phyloP scores from a whole-genome alignment of 2,888 invertebrate genomes.

The Gortyna flavago region DNA sequence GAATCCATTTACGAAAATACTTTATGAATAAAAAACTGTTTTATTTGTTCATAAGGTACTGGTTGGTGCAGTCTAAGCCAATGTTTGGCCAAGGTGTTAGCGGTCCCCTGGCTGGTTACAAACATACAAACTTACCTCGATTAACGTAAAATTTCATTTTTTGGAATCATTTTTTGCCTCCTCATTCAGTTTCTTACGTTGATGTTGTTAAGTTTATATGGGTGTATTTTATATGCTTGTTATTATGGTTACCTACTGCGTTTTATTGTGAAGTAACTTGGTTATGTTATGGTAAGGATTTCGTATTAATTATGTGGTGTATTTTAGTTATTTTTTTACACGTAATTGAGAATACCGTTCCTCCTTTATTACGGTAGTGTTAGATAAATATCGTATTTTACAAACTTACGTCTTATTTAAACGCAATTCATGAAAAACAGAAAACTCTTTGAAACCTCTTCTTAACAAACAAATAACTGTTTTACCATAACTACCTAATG shows the following conservation, averaged over 20 bases:
- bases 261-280: conserved; percentile 28
- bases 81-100: conserved; percentile 85
- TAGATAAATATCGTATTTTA: conserved; percentile 4
- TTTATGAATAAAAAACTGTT: conserved; percentile 70
- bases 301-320: conserved; percentile 20
- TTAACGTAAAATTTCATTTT: conserved; percentile 69
- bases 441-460: neutral
- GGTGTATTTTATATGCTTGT: conserved; percentile 23
- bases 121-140: conserved; percentile 70
- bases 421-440: neutral
- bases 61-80: conserved; percentile 74
- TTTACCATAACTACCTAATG: neutral
- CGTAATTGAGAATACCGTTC: conserved; percentile 7
- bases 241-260: conserved; percentile 28
- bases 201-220: conserved; percentile 28
- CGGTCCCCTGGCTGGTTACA: conserved; percentile 78
- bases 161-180: conserved; percentile 57
- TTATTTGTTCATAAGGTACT: conserved; percentile 70
- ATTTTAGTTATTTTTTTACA: conserved; percentile 13
- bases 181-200: conserved; percentile 53
- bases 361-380: conserved; percentile 13
- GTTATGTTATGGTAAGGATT: conserved; percentile 23
- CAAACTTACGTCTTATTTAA: neutral
- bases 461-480: conserved; percentile 1
- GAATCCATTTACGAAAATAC: conserved; percentile 67